These are phyloP conservation scores for Eciton burchellii DNA, from an alignment of 1,140 invertebrate species.

Conservation along the genomic window DNA sequence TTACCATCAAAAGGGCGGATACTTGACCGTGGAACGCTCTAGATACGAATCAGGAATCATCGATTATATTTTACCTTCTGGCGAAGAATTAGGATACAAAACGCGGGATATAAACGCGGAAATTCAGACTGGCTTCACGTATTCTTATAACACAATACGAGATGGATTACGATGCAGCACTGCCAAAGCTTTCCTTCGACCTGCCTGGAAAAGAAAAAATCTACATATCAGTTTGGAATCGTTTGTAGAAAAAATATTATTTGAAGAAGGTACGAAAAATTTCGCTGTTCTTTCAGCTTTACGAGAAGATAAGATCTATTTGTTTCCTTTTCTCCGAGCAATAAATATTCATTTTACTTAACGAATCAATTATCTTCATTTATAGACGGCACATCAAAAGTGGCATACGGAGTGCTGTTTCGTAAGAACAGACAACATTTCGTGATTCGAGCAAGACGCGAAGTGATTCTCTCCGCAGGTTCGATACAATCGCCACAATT, in stretches of 20 bases:
- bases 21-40: conserved; percentile 87
- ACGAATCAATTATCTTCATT: neutral
- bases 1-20: conserved; percentile 90
- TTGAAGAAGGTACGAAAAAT: conserved; percentile 82
- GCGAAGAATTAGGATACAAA: conserved; percentile 89
- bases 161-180: conserved; percentile 94
- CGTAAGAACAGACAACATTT: conserved; percentile 84
- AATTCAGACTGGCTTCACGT: conserved; percentile 90
- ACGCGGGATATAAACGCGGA: conserved; percentile 91
- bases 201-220: conserved; percentile 89
- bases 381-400: conserved; percentile 79
- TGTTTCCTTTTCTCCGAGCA: too few species aligned
- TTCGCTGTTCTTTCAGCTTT: neutral
- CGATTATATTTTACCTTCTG: conserved; percentile 89
- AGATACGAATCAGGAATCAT: conserved; percentile 88
- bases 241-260: conserved; percentile 88
- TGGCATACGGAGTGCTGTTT: conserved; percentile 88
- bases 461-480: conserved; percentile 91
- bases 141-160: conserved; percentile 91
- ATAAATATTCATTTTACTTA: neutral
- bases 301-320: too few species aligned
- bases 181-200: conserved; percentile 92
- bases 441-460: conserved; percentile 86
- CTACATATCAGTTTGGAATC: conserved; percentile 88
- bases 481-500: conserved; percentile 91